Evolutionary conservation across 2,113 vertebrate genomes (phyloP).

Genomic region (Elephantulus edwardii): DNA sequence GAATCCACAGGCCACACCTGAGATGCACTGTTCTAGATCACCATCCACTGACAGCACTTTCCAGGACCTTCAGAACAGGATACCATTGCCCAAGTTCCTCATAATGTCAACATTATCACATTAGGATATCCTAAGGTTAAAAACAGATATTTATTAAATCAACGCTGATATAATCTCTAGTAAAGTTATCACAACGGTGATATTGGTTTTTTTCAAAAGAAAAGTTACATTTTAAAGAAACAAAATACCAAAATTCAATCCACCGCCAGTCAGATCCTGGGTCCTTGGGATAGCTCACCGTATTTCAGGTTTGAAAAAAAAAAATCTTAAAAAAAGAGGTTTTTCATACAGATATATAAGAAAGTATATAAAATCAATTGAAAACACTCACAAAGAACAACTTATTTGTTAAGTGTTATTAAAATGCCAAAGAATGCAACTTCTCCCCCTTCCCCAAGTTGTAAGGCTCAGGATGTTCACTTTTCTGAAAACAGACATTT

Average conservation of each 20-base stretch:
- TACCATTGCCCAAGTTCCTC: neutral
- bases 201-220: slow-evolving; percentile 65
- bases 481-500: slow-evolving; percentile 45
- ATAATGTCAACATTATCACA: neutral
- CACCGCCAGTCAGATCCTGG: slow-evolving; percentile 45
- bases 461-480: neutral
- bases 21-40: neutral
- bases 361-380: slow-evolving; percentile 68
- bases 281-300: slow-evolving; percentile 41
- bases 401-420: slow-evolving; percentile 58
- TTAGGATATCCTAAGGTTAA: neutral
- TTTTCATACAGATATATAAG: slow-evolving; percentile 61
- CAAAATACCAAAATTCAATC: too few relatives aligned
- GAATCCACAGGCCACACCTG: neutral
- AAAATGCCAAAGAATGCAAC: slow-evolving; percentile 32
- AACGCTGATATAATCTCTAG: slow-evolving; percentile 50
- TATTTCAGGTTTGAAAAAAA: neutral
- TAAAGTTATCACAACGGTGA: slow-evolving; percentile 50
- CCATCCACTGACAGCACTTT: neutral
- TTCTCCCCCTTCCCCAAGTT: slow-evolving; percentile 6
- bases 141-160: slow-evolving; percentile 51
- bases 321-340: neutral
- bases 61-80: neutral
- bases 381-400: slow-evolving; percentile 57
- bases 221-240: slow-evolving; percentile 64